Percentiles rank a stretch among this genome's conserved stretches.
Evolutionary conservation across 1,140 invertebrate genomes (phyloP).

Genomic region (Paraescarpia echinospica): DNA sequence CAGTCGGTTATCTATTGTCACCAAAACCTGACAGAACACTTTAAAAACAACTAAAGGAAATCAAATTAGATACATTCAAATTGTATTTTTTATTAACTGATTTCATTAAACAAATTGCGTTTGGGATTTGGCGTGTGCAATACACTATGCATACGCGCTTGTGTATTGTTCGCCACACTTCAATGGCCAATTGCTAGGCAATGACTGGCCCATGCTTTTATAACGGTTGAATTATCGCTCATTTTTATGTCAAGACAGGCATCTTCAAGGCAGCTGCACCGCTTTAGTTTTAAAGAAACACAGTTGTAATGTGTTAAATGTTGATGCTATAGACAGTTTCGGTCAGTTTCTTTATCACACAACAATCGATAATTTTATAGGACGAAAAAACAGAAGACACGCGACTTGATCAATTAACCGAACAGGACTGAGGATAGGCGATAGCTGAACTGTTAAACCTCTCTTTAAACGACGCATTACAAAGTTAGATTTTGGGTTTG

Average conservation of each 20-base stretch:
- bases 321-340: not conserved
- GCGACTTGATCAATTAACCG: not conserved
- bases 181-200: not conserved
- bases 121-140: too few relatives aligned
- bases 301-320: not conserved
- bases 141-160: not conserved
- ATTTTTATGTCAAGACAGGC: not conserved
- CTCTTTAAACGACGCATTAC: not conserved
- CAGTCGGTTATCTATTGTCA: too few relatives aligned
- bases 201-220: not conserved
- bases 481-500: not conserved
- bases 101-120: conserved; percentile 10
- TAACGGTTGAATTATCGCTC: not conserved
- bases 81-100: not conserved
- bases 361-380: not conserved
- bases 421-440: too few relatives aligned
- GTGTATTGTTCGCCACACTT: not conserved
- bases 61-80: not conserved
- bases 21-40: too few relatives aligned
- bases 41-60: too few relatives aligned
- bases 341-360: not conserved
- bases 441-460: not conserved
- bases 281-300: not conserved
- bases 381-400: not conserved
- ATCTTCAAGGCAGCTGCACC: not conserved